Conservation (phyloP, 1,140 invertebrate genomes). For the Globodera rostochiensis region DNA sequence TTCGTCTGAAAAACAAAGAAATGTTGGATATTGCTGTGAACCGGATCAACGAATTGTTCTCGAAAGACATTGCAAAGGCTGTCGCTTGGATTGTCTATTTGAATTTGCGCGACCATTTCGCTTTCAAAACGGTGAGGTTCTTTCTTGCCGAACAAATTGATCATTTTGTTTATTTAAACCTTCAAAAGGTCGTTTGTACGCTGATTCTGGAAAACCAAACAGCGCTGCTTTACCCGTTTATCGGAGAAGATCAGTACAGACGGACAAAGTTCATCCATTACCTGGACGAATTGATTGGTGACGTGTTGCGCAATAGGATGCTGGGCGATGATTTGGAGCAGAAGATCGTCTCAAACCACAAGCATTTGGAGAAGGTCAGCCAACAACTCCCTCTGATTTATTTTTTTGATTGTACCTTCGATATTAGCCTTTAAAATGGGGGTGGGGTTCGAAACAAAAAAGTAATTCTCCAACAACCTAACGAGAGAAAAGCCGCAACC, state of each 20-base stretch:
- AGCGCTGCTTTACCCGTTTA: conserved; percentile 21
- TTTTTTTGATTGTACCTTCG: no score
- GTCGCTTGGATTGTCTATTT: conserved; percentile 29
- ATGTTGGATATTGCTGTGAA: background rate
- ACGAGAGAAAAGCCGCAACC: background rate
- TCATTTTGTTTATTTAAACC: background rate
- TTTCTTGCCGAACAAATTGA: background rate
- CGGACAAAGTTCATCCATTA: conserved; percentile 21
- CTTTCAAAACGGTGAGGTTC: conserved; percentile 31
- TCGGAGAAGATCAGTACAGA: conserved; percentile 28
- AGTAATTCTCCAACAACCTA: background rate
- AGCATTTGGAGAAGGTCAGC: conserved; percentile 22
- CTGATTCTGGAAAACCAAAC: conserved; percentile 23
- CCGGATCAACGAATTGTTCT: conserved; percentile 3
- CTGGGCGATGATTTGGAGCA: conserved; percentile 17
- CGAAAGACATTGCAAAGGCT: conserved; percentile 29
- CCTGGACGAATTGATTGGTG: conserved; percentile 29
- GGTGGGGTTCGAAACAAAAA: background rate
- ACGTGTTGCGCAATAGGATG: background rate
- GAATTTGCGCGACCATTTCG: conserved; percentile 34
- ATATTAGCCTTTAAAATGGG: background rate
- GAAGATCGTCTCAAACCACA: conserved; percentile 11
- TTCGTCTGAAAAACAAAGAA: conserved; percentile 15
- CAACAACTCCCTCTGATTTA: no score
- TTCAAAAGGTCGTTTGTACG: conserved; percentile 29